These are phyloP conservation scores for Loriculus beryllinus DNA, from an alignment of 2,797 vertebrate species.

Conservation along the genomic window DNA sequence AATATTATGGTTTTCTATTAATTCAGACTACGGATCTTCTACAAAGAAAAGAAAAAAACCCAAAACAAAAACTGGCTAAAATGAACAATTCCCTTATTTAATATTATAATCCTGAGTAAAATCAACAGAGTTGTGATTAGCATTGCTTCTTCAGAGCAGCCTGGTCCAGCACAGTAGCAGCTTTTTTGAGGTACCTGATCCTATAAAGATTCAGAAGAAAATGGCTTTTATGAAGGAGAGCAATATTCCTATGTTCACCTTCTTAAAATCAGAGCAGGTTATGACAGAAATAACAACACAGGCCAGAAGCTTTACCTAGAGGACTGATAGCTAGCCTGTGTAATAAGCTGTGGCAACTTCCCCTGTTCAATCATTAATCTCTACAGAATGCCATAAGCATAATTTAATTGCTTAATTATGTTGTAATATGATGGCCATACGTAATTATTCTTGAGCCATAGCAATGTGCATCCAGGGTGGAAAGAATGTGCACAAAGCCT, in stretches of 20 bases:
- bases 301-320: not conserved
- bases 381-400: not conserved
- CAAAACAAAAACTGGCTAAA: not conserved
- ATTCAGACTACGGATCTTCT: not conserved
- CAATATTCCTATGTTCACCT: not conserved
- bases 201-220: not conserved
- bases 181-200: not conserved
- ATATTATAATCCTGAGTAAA: not conserved
- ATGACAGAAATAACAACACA: not conserved
- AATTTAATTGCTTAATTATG: slow-evolving; percentile 55
- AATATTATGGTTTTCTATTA: not conserved
- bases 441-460: slow-evolving; percentile 18
- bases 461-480: not conserved
- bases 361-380: slow-evolving; percentile 32
- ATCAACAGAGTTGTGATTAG: not conserved
- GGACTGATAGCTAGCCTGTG: not conserved
- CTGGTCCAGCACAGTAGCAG: not conserved
- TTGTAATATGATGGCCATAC: slow-evolving; percentile 26
- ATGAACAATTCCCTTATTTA: not conserved
- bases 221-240: not conserved
- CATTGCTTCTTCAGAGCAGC: not conserved
- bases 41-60: not conserved
- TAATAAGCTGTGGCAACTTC: slow-evolving; percentile 21
- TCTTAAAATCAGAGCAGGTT: not conserved
- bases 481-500: not conserved